phyloP scores from a whole-genome alignment of 2,113 vertebrate species.

The Pituophis catenifer region DNA sequence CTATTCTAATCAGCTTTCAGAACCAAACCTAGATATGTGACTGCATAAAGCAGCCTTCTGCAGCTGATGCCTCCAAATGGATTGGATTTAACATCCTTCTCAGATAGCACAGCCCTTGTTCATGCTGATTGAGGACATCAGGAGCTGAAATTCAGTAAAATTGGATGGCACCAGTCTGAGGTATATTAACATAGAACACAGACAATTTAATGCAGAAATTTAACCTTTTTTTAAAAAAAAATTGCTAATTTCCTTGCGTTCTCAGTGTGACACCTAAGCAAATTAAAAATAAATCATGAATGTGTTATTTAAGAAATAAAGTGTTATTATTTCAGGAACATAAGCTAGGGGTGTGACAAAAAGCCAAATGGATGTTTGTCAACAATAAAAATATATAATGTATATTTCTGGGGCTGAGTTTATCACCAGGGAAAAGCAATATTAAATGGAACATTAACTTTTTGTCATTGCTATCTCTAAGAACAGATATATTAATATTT shows the following conservation, averaged over 20 bases:
- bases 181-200: neutral
- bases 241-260: slow-evolving; percentile 34
- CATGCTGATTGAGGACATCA: neutral
- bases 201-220: neutral
- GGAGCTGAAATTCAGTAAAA: neutral
- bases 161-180: neutral
- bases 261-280: slow-evolving; percentile 38
- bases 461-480: neutral
- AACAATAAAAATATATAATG: slow-evolving; percentile 38
- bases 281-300: slow-evolving; percentile 57
- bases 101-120: neutral
- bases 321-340: slow-evolving; percentile 56
- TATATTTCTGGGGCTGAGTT: slow-evolving; percentile 21
- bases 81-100: neutral
- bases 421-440: slow-evolving; percentile 19
- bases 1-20: neutral
- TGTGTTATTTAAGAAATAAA: slow-evolving; percentile 24
- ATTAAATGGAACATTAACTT: slow-evolving; percentile 25
- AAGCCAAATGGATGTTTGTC: slow-evolving; percentile 50
- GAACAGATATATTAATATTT: neutral
- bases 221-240: neutral
- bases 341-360: slow-evolving; percentile 43
- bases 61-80: neutral
- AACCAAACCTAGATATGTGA: neutral
- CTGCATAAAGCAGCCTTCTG: neutral